Base-by-base conservation (phyloP, 2,888 invertebrate genomes). In the Polyommatus icarus region DNA sequence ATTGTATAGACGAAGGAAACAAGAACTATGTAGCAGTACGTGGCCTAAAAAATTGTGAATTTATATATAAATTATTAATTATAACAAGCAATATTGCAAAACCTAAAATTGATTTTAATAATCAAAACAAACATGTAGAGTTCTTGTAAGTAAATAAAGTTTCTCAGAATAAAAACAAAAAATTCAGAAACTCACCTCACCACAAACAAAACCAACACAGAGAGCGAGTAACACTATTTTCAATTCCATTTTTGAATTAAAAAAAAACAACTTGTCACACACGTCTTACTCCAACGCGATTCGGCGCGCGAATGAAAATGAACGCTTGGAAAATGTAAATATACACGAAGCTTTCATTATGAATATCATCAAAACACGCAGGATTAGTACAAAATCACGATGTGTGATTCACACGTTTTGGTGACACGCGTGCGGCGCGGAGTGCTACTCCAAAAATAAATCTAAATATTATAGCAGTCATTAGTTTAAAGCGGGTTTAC, bases 191-290 rank as follows among this genome's bases (percentile, higher is more conserved):
- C 80, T 80, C 29, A 80, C 80, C 78, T 73, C 57, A 78, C 77
- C 73, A 71, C 40, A 78, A 76, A 78, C 80, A 12, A 40, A 79
- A 46, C 67, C 57, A 40, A 77, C 77, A 61, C 50, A 78, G 59
- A 79, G 54, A 4, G 50, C 78, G 72, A 54, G 76, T 57, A 78
- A n/a, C 79, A 80, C 79, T 18, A 78, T 40, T 76, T 77, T 78
- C 7, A 77, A 29, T 76, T 73, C 76, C 80, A 80, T 80, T 79
- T 79, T 79, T 76, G 20, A 75, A 72, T 15, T 12, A 15, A 67
- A 29, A 32, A 32, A 29, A 32, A 32, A 12, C 6, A 67, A 61
- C 24, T 61, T 59, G 1, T 61, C 61, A 67, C 46, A 72, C 73
- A 40, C 73, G 46, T 46, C 40, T 15, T 46, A 12, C 24, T 12